phyloP scores from a whole-genome alignment of 2,797 vertebrate genomes.

The Buphagus erythrorhynchus region DNA sequence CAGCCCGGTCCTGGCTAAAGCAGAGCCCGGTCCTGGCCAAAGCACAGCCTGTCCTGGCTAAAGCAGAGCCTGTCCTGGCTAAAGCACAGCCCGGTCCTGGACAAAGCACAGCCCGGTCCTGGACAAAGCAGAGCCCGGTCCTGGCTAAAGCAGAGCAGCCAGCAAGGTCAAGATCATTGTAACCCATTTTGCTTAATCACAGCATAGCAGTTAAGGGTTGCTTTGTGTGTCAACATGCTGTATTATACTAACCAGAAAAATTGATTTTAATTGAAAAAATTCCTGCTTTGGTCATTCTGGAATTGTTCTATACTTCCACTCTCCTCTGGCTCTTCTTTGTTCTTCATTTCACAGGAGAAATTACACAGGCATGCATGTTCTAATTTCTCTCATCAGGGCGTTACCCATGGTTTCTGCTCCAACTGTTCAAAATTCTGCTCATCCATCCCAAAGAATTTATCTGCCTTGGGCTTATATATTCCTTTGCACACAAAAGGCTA shows the following conservation, averaged over 20 bases:
- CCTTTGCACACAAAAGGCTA: not conserved
- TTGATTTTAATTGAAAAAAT: not conserved
- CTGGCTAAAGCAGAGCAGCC: not conserved
- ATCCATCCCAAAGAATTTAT: not conserved
- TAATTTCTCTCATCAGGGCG: not conserved
- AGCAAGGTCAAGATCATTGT: not conserved
- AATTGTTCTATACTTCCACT: not conserved
- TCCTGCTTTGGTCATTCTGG: not conserved
- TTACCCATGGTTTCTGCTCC: not conserved
- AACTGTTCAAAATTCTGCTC: not conserved
- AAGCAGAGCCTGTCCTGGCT: accelerated
- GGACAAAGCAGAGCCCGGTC: accelerated
- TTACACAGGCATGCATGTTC: not conserved
- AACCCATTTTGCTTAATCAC: not conserved
- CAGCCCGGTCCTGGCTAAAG: too few species aligned
- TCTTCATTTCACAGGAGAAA: not conserved
- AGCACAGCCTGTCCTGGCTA: too few species aligned
- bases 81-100: not conserved
- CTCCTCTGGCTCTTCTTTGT: not conserved
- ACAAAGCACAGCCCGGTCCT: accelerated
- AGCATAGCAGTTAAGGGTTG: not conserved
- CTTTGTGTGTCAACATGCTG: accelerated
- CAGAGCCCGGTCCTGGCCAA: not conserved
- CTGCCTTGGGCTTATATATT: not conserved
- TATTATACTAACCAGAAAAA: not conserved